Base-by-base conservation (phyloP, 2,113 vertebrate genomes). In the Trematomus loennbergii region DNA sequence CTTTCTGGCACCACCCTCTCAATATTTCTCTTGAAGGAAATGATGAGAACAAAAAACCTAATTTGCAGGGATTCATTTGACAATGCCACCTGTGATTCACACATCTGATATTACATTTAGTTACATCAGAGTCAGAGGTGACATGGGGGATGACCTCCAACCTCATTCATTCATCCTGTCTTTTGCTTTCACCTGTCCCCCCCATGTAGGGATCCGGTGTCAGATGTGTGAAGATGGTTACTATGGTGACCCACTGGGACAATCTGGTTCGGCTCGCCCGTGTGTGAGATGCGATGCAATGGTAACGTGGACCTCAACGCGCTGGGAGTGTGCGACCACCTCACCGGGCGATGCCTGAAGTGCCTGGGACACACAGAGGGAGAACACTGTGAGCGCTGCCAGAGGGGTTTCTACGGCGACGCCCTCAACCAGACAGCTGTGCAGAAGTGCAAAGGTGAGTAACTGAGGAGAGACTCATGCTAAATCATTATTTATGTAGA, bases 171-270 rank as follows among this genome's bases (percentile, higher is more conserved):
- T 69, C 53, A 64, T 83, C 67, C 73, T 49, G 72, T 63, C 29
- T 58, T 63, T 70, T 72, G 49, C 45, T 25, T 60, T 2, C 33
- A 40, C 59, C 17, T n/a, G n/a, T n/a, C 22, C 40, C 25, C 20
- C 25, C 36, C 8, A 20, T 18, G 45, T 77, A 99, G 98, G 98
- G 4, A 95, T 88, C 15, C 96, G 93, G 82, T 98, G 97, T 15
- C 96, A 98, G 90, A 92, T 94, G 81, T 99, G 97, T 0, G 97
- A 97, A 0, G 98, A 99, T 0, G 96, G 97, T 53, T 97, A 95
- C 93, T 95, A 96, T 0, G 98, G 98, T 2, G 96, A 99, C 73
- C 97, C 97, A 0, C 81, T 97, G 88, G 97, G 97, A 33, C 91
- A 88, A 74, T 93, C 92, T 0, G 97, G 96, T 0, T 48, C n/a